Evolutionary conservation across 1,140 invertebrate species (phyloP).

Genomic region (Drosophila subpulchrella): DNA sequence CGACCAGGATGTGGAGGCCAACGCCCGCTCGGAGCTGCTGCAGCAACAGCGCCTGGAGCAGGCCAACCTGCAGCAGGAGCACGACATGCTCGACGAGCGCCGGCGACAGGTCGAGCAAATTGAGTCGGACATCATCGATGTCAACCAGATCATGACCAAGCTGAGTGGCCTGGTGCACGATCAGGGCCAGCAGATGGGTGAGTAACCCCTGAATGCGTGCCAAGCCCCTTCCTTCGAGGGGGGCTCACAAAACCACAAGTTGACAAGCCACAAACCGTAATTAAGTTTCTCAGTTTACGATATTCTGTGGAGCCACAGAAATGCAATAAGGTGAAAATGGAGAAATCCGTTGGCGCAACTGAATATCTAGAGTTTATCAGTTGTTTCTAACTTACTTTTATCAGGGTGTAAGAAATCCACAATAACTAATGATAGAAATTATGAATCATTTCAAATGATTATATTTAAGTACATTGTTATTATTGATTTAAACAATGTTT

Average conservation of each 20-base stretch:
- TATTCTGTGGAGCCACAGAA: not conserved
- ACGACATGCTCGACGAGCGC: conserved; percentile 91
- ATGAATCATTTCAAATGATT: not conserved
- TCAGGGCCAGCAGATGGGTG: conserved; percentile 94
- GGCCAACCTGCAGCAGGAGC: conserved; percentile 90
- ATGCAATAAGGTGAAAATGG: not conserved
- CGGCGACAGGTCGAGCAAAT: conserved; percentile 90
- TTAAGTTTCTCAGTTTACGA: conserved; percentile 1
- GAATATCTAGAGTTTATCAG: not conserved
- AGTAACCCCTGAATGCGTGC: conserved; percentile 61
- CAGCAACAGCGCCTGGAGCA: conserved; percentile 86
- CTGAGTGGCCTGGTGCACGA: conserved; percentile 92
- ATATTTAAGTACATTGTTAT: not conserved
- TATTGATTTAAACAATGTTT: not conserved
- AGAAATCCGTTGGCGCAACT: not conserved
- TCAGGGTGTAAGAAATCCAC: too few relatives aligned
- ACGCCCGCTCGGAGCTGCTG: conserved; percentile 85
- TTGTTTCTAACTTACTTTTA: not conserved
- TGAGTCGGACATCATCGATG: conserved; percentile 94
- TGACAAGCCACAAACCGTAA: conserved; percentile 4
- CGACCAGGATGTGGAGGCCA: conserved; percentile 82
- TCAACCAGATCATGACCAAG: conserved; percentile 96
- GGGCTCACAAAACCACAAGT: not conserved
- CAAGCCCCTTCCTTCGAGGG: not conserved
- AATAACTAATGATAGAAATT: not conserved